Conservation (phyloP, 2,888 invertebrate genomes). For the Chrysina gloriosa region DNA sequence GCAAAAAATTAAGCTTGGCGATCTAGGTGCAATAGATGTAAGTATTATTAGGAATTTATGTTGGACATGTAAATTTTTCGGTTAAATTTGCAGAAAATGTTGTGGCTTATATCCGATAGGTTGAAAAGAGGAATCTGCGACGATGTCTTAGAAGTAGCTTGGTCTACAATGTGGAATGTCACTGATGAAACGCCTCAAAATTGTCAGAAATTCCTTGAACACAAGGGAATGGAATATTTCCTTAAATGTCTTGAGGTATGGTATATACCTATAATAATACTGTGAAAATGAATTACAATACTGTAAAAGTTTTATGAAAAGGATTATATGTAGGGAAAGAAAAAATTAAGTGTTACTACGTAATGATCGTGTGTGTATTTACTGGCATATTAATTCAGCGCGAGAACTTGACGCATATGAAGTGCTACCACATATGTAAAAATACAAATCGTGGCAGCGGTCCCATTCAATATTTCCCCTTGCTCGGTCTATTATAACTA, state of each 20-base stretch:
- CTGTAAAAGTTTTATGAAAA: too few relatives aligned
- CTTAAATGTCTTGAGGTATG: slow-evolving; percentile 86
- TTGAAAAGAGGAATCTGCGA: slow-evolving; percentile 84
- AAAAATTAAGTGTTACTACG: too few relatives aligned
- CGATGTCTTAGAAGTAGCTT: slow-evolving; percentile 96
- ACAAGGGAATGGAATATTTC: slow-evolving; percentile 91
- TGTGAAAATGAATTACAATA: too few relatives aligned
- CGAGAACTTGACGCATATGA: too few relatives aligned
- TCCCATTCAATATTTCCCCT: too few relatives aligned
- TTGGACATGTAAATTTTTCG: too few relatives aligned
- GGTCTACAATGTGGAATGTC: slow-evolving; percentile 99
- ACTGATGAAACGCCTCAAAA: slow-evolving; percentile 96
- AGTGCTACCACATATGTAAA: too few relatives aligned
- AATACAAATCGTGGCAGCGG: too few relatives aligned
- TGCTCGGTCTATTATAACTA: too few relatives aligned
- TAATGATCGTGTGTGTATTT: too few relatives aligned
- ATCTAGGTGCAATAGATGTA: slow-evolving; percentile 87
- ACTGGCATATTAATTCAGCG: too few relatives aligned
- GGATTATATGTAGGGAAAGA: too few relatives aligned
- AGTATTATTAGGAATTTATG: slow-evolving; percentile 6
- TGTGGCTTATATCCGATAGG: slow-evolving; percentile 86
- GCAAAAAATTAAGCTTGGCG: slow-evolving; percentile 92
- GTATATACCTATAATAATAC: not conserved
- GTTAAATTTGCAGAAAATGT: slow-evolving; percentile 77
- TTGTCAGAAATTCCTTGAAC: slow-evolving; percentile 89